Evolutionary conservation across 2,113 vertebrate genomes (phyloP).

Genomic region (Bothrops jararaca): DNA sequence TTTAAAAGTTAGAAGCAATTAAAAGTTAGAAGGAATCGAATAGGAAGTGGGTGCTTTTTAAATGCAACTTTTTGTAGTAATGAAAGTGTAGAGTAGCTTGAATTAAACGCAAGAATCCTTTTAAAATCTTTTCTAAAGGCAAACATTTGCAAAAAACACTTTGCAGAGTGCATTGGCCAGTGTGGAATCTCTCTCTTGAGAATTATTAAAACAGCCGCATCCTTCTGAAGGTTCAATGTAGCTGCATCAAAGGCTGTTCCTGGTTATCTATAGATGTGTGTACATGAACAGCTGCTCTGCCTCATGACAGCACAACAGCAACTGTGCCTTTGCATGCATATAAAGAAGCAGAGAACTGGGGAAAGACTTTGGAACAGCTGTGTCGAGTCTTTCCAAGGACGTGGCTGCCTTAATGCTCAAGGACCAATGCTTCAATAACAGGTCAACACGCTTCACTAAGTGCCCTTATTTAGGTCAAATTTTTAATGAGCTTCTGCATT

Average conservation of each 20-base stretch:
- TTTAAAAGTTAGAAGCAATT: slow-evolving; percentile 49
- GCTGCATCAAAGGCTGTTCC: not conserved
- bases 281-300: not conserved
- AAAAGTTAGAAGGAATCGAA: slow-evolving; percentile 19
- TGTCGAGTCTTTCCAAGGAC: not conserved
- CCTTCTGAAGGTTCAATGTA: not conserved
- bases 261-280: not conserved
- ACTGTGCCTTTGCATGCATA: not conserved
- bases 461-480: not conserved
- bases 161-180: not conserved
- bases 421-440: not conserved
- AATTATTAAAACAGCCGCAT: not conserved
- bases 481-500: not conserved
- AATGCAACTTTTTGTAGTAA: not conserved
- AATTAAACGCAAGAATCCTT: not conserved
- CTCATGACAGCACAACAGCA: not conserved
- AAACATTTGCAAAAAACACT: not conserved
- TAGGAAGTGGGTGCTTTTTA: slow-evolving; percentile 15
- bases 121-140: not conserved
- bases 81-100: not conserved
- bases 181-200: not conserved
- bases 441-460: not conserved
- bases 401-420: not conserved
- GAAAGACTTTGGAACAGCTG: not conserved
- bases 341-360: not conserved